Base-by-base conservation (phyloP, 2,888 invertebrate genomes). In the Ethmia dodecea region DNA sequence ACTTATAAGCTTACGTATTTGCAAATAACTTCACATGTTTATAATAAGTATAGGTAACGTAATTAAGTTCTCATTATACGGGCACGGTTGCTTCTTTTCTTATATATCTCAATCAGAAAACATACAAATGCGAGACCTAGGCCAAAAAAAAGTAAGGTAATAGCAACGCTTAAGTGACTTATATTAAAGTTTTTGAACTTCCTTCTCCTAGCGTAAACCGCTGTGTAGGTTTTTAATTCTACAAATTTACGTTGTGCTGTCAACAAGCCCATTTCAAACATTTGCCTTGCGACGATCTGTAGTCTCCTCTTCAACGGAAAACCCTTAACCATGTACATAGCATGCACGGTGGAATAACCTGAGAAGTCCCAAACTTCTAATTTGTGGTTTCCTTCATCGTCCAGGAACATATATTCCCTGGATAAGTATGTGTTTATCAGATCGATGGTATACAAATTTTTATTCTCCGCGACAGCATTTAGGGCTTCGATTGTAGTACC, bases 121-220 rank as follows among this genome's bases (percentile, higher is more conserved):
- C 26, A 26, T 11, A 26, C 11, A 3, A 26, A 5, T 26, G n/a
- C n/a, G n/a, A n/a, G n/a, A n/a, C n/a, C n/a, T n/a, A n/a, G n/a
- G n/a, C n/a, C n/a, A n/a, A n/a, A n/a, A n/a, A n/a, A n/a, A n/a
- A n/a, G n/a, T n/a, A n/a, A n/a, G n/a, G n/a, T n/a, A n/a, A n/a
- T n/a, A n/a, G n/a, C n/a, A n/a, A n/a, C n/a, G n/a, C n/a, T n/a
- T n/a, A n/a, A n/a, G n/a, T n/a, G n/a, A n/a, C n/a, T n/a, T n/a
- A 42, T 15, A 56, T 33, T 2, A 47, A 43, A 24, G 9, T 14
- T 24, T 14, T 24, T 31, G 14, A 24, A 24, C 4, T 11, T 22
- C 11, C 9, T 31, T 6, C 6, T 24, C 11, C n/a, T 31, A 6
- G 3, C n/a, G n/a, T 10, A 13, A 31, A 22, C 5, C 2, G 13